These are phyloP conservation scores for Drosophila mettleri DNA, from an alignment of 2,888 invertebrate genomes.

Conservation along the genomic window DNA sequence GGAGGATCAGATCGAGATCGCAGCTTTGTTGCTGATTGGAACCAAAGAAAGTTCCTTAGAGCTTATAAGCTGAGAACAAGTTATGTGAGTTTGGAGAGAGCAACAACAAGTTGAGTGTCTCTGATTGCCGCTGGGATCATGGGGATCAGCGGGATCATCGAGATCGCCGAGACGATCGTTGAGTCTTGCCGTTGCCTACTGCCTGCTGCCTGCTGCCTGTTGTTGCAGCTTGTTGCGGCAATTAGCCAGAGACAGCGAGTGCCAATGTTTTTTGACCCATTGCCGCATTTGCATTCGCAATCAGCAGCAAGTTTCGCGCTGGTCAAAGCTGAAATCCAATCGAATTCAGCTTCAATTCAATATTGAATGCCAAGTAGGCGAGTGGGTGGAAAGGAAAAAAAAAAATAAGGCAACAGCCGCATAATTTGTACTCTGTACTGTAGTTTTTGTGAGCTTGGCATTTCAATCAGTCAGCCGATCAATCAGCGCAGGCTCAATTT, in stretches of 20 bases:
- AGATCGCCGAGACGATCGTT: constrained; percentile 29
- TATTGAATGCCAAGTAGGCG: constrained; percentile 39
- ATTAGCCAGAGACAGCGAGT: constrained; percentile 64
- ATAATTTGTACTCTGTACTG: neutral
- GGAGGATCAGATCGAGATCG: neutral
- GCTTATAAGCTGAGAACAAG: neutral
- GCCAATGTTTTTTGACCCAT: constrained; percentile 71
- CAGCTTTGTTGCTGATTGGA: neutral
- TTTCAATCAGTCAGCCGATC: constrained; percentile 20
- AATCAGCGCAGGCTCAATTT: neutral
- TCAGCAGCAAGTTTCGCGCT: constrained; percentile 37
- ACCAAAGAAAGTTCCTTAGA: neutral
- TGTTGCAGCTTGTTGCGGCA: constrained; percentile 61
- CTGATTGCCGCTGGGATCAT: neutral
- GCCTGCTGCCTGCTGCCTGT: neutral
- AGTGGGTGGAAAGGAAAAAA: constrained; percentile 3
- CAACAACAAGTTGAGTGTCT: constrained; percentile 8
- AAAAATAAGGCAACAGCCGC: neutral
- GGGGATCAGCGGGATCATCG: constrained; percentile 4
- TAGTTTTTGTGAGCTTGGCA: constrained; percentile 13
- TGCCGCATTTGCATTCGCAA: constrained; percentile 60
- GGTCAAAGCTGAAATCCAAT: constrained; percentile 13
- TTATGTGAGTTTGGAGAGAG: constrained; percentile 1
- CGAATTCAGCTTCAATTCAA: constrained; percentile 32
- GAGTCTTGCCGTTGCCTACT: constrained; percentile 2